A percentile compares a stretch with the other conserved stretches of the same genome.
These are phyloP conservation scores for Arion vulgaris DNA, from an alignment of 1,140 invertebrate genomes.

Conservation along the genomic window DNA sequence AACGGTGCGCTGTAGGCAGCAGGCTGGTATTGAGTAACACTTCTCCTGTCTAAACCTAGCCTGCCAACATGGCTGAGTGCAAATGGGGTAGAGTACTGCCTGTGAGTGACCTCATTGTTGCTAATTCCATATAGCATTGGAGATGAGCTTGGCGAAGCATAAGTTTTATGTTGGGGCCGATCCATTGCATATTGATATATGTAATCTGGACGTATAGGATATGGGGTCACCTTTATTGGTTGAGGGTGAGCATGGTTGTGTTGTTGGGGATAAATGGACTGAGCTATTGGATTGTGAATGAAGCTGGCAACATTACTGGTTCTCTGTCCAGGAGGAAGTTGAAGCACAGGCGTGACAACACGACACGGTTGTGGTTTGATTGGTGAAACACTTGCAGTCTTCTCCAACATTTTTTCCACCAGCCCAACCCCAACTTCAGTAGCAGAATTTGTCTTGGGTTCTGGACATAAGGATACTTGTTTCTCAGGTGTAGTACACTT, in stretches of 20 bases:
- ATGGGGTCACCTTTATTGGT: conserved; percentile 36
- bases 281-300: conserved; percentile 32
- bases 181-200: conserved; percentile 30
- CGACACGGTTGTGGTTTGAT: conserved; percentile 33
- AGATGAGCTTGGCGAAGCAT: conserved; percentile 15
- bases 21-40: conserved; percentile 17
- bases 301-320: conserved; percentile 31
- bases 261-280: conserved; percentile 18
- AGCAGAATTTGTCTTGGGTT: not conserved
- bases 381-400: not conserved
- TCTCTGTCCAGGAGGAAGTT: conserved; percentile 26
- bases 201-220: not conserved
- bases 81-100: not conserved
- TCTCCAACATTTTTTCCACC: conserved; percentile 2
- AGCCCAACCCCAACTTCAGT: not conserved
- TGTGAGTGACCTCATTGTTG: not conserved
- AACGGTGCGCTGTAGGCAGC: not conserved
- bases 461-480: no score
- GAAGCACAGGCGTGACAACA: conserved; percentile 29
- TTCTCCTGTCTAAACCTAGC: not conserved
- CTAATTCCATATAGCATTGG: conserved; percentile 6
- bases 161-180: not conserved
- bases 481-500: conserved; percentile 24
- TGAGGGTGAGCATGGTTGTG: not conserved
- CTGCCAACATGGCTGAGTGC: conserved; percentile 29